Base-by-base conservation (phyloP, 2,888 invertebrate genomes). In the Teleogryllus oceanicus region DNA sequence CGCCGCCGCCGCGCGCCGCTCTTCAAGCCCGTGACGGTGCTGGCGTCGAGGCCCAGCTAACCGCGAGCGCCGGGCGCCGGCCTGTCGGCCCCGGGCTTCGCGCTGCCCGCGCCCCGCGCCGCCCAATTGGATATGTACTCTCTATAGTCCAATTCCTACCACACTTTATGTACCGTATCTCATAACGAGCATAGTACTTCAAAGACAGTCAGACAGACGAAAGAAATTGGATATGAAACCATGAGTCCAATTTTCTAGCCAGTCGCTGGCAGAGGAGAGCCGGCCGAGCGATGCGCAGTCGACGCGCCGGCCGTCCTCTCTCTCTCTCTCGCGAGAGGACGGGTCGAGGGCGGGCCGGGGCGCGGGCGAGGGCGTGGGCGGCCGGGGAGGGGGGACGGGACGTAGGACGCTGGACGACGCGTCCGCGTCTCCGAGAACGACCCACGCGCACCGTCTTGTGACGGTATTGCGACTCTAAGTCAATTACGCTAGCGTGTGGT, bases 1-100 rank as follows among this genome's bases (percentile, higher is more conserved):
- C 76, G 24, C 86, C 0, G 87, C 87, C 81, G 86, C 49, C 1
- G 87, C 89, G 85, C 88, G 83, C 85, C 86, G 1, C 88, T 89
- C 82, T 87, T 87, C 49, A 86, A 86, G 50, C 88, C 89, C 13
- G 88, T 89, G 79, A 80, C 81, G n/a, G 82, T 82, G 18, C 79
- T 82, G 76, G 82, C 82, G 78, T 82, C 82, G 12, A 62, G 82
- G 11, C 82, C 81, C 78, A 82, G 82, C 80, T 81, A 80, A 51
- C 24, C 51, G 50, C 78, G 37, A 49, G 37, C 18, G 78, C 74
- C 18, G 20, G n/a, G 20, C 74, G 20, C 74, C 18, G 74, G n/a
- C 20, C n/a, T 74, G 74, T n/a, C 20, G 20, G 20, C 74, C 74
- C 18, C 20, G 74, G 18, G 74, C 37, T 37, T 8, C 37, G 37